Evolutionary conservation across 2,888 invertebrate genomes (phyloP), one percentile per base, ranked within the genome.

Genomic region (Stenolophus ochropezus): DNA sequence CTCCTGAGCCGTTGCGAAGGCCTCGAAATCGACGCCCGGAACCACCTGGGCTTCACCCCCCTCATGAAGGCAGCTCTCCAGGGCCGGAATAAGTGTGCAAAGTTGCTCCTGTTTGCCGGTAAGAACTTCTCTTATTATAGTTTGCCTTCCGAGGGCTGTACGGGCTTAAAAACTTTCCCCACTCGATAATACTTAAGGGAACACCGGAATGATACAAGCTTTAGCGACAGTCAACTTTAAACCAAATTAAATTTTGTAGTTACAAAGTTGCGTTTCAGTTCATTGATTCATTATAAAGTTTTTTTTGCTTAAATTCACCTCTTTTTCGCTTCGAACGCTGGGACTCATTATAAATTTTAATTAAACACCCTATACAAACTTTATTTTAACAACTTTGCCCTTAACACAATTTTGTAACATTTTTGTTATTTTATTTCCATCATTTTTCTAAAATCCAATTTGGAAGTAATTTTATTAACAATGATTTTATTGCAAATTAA

Each of bases 61-160:
- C 89, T 95, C 69, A 93, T 93, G 93, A 95, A 95, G 87, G 94
- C 95, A 0, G 94, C 94, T 1, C 90, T 95, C 18, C 95, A 95
- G 87, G 95, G 95, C 5, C 90, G 94, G 82, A 93, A 93, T 69
- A 93, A 93, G 86, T 94, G 94, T 89, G 94, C 94, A 84, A 94
- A 94, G 89, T 90, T 94, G 80, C 89, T 95, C 18, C 89, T 95
- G n/a, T 93, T 93, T 86, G 94, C 94, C 85, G 95, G 95, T 94
- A 88, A 89, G 88, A 49, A 20, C 33, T 53, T 53, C 20, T 53
- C 3, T 42, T 8, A 42, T 42, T 42, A n/a, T 42, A 42, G 8
- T 42, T 42, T 16, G 20, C 5, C 20, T 56, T 4, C 18, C 4
- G 56, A 18, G 11, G 20, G 3, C 20, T 51, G 51, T 2, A 16